Conservation (phyloP, 2,113 vertebrate species). For the Bubo scandiacus region DNA sequence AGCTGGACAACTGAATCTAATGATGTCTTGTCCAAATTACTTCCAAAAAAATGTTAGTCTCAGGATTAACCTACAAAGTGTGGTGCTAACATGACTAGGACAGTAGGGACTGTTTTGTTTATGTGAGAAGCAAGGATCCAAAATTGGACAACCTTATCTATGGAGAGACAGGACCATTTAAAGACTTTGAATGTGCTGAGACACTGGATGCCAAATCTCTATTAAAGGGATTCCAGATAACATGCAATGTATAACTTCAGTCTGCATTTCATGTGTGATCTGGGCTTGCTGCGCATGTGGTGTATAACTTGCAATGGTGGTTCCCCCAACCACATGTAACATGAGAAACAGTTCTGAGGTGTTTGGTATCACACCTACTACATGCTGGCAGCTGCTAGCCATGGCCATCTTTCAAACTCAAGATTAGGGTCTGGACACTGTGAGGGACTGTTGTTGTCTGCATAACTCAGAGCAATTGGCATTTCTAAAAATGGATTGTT, state of each 20-base stretch:
- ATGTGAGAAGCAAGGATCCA: background rate
- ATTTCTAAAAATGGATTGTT: constrained; percentile 51
- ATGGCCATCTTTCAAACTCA: constrained; percentile 5
- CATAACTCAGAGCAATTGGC: constrained; percentile 42
- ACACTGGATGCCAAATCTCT: background rate
- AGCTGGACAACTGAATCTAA: background rate
- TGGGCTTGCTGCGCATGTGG: background rate
- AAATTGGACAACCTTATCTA: background rate
- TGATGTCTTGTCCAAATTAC: background rate
- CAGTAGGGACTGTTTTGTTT: background rate
- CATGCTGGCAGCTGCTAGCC: constrained; percentile 1
- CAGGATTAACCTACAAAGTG: background rate
- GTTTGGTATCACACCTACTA: background rate
- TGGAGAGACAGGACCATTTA: background rate
- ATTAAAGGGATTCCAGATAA: background rate
- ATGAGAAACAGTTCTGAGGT: background rate
- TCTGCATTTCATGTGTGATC: background rate
- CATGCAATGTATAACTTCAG: background rate
- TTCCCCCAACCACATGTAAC: background rate
- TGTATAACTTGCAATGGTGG: background rate
- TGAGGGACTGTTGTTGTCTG: constrained; percentile 27
- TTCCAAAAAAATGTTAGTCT: background rate
- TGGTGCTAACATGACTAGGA: background rate
- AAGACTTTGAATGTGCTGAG: background rate
- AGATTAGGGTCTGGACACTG: background rate